A percentile compares a stretch with the other conserved stretches of the same genome.
Conservation (phyloP, 2,797 vertebrate species). For the Esox masquinongy region DNA sequence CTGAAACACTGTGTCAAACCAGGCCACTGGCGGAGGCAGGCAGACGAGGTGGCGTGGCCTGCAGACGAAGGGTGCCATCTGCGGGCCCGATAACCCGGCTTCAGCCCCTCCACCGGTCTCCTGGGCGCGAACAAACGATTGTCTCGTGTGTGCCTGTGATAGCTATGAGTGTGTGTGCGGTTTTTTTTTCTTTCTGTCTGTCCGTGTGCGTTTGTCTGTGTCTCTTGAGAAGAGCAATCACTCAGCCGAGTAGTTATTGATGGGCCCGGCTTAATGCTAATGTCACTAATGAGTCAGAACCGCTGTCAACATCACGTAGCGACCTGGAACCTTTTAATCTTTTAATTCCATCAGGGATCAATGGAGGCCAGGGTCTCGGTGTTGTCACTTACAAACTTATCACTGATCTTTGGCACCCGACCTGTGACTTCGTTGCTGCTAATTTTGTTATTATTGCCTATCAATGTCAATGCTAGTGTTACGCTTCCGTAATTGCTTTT, state of each 20-base stretch:
- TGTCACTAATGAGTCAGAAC: constrained; percentile 70
- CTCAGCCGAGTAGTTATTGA: constrained; percentile 73
- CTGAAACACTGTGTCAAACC: constrained; percentile 30
- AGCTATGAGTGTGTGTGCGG: background rate
- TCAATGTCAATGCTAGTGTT: background rate
- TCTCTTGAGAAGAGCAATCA: constrained; percentile 64
- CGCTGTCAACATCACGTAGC: constrained; percentile 68
- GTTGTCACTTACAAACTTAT: constrained; percentile 25
- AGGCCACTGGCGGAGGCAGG: constrained; percentile 27
- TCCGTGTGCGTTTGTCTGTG: background rate
- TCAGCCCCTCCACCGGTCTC: constrained; percentile 32
- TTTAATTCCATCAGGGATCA: constrained; percentile 70
- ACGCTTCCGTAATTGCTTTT: constrained; percentile 31
- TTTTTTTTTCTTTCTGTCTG: background rate
- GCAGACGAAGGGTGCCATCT: constrained; percentile 44
- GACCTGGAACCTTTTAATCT: constrained; percentile 73
- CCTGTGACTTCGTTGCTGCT: constrained; percentile 37
- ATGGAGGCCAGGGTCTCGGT: constrained; percentile 37
- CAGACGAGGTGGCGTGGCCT: background rate
- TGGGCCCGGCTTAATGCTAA: constrained; percentile 76
- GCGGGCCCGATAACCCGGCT: constrained; percentile 34
- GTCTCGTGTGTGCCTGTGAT: background rate
- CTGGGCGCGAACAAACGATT: constrained; percentile 29
- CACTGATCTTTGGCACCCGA: constrained; percentile 45
- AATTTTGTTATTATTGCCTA: constrained; percentile 26